Evolutionary conservation across 2,113 vertebrate genomes (phyloP).

Genomic region (Notechis scutatus): DNA sequence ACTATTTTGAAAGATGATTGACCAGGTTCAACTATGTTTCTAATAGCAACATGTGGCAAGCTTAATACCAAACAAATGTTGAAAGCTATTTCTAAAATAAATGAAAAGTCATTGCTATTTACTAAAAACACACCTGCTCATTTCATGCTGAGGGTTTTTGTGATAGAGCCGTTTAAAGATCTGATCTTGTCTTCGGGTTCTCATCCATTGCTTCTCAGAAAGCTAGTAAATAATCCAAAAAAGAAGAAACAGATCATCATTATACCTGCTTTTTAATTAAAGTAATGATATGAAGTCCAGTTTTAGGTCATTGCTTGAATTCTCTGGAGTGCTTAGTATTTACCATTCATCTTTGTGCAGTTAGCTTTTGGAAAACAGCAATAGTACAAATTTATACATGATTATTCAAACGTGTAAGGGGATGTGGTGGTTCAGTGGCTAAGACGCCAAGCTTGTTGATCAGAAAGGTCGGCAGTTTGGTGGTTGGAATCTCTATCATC

Average conservation of each 20-base stretch:
- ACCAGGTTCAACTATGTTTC: not conserved
- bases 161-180: constrained; percentile 1
- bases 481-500: too few species aligned
- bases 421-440: too few species aligned
- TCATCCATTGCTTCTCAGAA: not conserved
- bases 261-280: not conserved
- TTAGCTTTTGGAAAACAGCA: not conserved
- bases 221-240: constrained; percentile 4
- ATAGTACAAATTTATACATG: not conserved
- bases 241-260: not conserved
- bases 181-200: not conserved
- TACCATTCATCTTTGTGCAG: not conserved
- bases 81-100: not conserved
- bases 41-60: not conserved
- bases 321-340: not conserved
- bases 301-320: constrained; percentile 13
- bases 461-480: too few species aligned
- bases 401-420: not conserved
- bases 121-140: accelerated
- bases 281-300: not conserved
- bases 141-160: constrained; percentile 1
- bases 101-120: not conserved
- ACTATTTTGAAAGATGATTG: not conserved
- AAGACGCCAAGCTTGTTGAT: too few species aligned
- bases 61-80: not conserved